A percentile compares a stretch with the other conserved stretches of the same genome.
Evolutionary conservation across 1,140 invertebrate genomes (phyloP).

Genomic region (Drosophila sucinea): DNA sequence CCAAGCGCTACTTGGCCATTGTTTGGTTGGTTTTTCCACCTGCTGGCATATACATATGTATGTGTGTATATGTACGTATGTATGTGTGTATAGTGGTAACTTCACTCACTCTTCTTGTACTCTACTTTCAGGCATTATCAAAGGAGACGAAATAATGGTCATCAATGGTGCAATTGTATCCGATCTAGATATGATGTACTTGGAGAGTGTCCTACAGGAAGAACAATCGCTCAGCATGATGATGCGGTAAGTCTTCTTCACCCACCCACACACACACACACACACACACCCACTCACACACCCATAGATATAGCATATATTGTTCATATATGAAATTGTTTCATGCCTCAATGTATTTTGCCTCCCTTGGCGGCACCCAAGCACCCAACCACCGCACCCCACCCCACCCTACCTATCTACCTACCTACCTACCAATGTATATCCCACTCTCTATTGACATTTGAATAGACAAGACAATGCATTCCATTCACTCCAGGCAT

Average conservation of each 20-base stretch:
- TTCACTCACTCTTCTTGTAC: slow-evolving; percentile 45
- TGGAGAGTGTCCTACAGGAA: slow-evolving; percentile 97
- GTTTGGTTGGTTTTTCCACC: slow-evolving; percentile 11
- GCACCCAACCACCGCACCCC: neutral
- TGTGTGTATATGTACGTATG: no score
- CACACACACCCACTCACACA: slow-evolving; percentile 16
- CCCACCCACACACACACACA: neutral
- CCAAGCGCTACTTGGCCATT: slow-evolving; percentile 1
- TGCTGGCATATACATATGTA: neutral
- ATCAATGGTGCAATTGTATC: slow-evolving; percentile 99
- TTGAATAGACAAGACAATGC: slow-evolving; percentile 16
- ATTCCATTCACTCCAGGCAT: slow-evolving; percentile 8
- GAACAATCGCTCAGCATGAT: slow-evolving; percentile 98
- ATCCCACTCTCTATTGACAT: slow-evolving; percentile 1
- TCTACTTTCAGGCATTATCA: slow-evolving; percentile 92
- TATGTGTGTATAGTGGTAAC: no score
- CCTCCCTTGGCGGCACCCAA: neutral
- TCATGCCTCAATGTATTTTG: slow-evolving; percentile 5
- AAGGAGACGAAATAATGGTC: slow-evolving; percentile 99
- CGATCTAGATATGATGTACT: slow-evolving; percentile 99
- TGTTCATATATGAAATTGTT: slow-evolving; percentile 31
- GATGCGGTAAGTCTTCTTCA: slow-evolving; percentile 88
- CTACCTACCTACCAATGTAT: neutral
- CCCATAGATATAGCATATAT: slow-evolving; percentile 22
- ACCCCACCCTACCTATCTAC: neutral